Percentiles rank a stretch among this genome's conserved stretches.
These are phyloP conservation scores for Bombylius major DNA, from an alignment of 2,888 invertebrate species.

Conservation along the genomic window DNA sequence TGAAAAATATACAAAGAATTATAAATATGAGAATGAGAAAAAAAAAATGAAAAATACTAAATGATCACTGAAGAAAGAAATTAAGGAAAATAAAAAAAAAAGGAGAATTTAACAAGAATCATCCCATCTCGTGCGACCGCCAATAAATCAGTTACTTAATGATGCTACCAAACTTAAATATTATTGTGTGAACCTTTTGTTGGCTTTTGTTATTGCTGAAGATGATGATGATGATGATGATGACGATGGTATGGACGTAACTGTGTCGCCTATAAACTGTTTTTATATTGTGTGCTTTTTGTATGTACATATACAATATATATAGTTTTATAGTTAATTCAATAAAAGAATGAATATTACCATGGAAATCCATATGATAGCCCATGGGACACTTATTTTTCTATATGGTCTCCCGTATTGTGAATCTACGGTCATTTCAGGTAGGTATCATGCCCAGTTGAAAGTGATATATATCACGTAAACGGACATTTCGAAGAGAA, in stretches of 20 bases:
- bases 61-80: neutral
- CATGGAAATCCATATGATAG: neutral
- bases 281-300: neutral
- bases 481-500: too few species aligned
- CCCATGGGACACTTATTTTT: neutral
- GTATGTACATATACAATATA: too few species aligned
- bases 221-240: slow-evolving; percentile 6
- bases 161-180: slow-evolving; percentile 31
- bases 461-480: too few species aligned
- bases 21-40: too few species aligned
- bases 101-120: neutral
- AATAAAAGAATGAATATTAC: neutral
- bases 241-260: neutral
- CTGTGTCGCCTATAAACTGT: slow-evolving; percentile 1
- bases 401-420: too few species aligned
- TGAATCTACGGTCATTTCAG: too few species aligned
- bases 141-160: slow-evolving; percentile 40
- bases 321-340: neutral
- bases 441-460: too few species aligned
- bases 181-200: slow-evolving; percentile 17
- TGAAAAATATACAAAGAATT: too few species aligned
- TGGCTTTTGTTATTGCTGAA: slow-evolving; percentile 5
- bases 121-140: slow-evolving; percentile 24
- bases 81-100: neutral
- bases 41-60: too few species aligned